Base-by-base conservation (phyloP, 2,888 invertebrate genomes). In the Rhagophthalmus giganteus region DNA sequence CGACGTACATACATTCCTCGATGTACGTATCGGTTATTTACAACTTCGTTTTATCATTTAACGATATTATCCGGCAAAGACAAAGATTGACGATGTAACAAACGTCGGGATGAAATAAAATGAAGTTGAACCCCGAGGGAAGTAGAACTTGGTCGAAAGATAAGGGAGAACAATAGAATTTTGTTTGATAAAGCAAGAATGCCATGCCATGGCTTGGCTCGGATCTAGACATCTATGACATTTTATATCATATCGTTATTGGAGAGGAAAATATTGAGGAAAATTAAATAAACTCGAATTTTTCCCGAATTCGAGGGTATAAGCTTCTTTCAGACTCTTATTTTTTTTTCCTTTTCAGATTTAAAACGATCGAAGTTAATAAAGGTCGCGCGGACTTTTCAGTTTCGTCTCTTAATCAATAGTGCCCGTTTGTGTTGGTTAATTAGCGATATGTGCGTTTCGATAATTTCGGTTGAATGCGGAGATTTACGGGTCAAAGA, bases 91-190 rank as follows among this genome's bases (percentile, higher is more conserved):
- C 37, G 45, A 45, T 37, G 45, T 45, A 34, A 38, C 39, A 47
- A 47, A 47, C 32, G 47, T 39, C 46, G 39, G 34, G 48, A 35
- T 53, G 47, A 45, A 52, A 55, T 49, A 55, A 48, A 53, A 55
- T 53, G 55, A 55, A 55, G 55, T 48, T 38, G 30, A 38, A 30
- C 49, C 44, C 40, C 35, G 30, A 45, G 49, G 44, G 44, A 50
- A 40, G 42, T 39, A 32, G 39, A 49, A 40, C 31, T 40, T 44
- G 37, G 42, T 31, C 26, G 46, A 34, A 42, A 49, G 49, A 44
- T 44, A 54, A 39, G 49, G 42, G 28, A 37, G 47, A 46, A 53
- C 55, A 55, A 53, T 52, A 52, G 55, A 52, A 53, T 55, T 52
- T 55, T 45, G 48, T 37, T 53, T 52, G 52, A 53, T 55, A 55